Evolutionary conservation across 1,140 invertebrate genomes (phyloP).

Genomic region (Drosophila neocordata): DNA sequence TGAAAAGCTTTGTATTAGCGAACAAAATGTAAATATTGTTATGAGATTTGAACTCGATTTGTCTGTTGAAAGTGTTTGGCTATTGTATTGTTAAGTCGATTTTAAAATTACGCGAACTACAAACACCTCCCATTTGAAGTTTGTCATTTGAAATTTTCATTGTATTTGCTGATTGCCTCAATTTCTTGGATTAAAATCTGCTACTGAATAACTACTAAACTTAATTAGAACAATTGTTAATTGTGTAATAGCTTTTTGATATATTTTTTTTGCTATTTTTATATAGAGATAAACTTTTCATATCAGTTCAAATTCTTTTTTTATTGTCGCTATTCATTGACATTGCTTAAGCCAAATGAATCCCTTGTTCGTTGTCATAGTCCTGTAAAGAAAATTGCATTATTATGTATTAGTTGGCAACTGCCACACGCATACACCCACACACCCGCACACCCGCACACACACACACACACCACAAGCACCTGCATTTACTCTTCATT

Average conservation of each 20-base stretch:
- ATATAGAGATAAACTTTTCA: conserved; percentile 12
- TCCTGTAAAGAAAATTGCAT: conserved; percentile 65
- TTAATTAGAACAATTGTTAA: conserved; percentile 1
- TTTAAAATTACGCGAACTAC: neutral
- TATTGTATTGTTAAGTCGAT: conserved; percentile 8
- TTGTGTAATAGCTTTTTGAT: neutral
- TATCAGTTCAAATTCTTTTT: neutral
- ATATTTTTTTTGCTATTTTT: neutral
- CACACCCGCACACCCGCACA: neutral
- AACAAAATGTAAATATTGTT: conserved; percentile 17
- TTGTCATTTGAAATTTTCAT: too few relatives aligned
- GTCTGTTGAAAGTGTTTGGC: conserved; percentile 6
- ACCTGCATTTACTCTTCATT: conserved; percentile 23
- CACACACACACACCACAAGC: neutral
- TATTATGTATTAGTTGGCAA: conserved; percentile 66
- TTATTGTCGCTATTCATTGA: conserved; percentile 33
- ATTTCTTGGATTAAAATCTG: too few relatives aligned
- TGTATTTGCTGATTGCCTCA: too few relatives aligned
- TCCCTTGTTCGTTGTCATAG: conserved; percentile 53
- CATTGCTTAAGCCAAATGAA: conserved; percentile 69
- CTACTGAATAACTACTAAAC: too few relatives aligned
- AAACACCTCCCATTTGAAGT: too few relatives aligned
- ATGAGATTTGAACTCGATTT: conserved; percentile 4
- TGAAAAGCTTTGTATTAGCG: neutral
- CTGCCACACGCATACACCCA: conserved; percentile 13